phyloP scores from a whole-genome alignment of 2,888 invertebrate species.

The Melipona beecheii region DNA sequence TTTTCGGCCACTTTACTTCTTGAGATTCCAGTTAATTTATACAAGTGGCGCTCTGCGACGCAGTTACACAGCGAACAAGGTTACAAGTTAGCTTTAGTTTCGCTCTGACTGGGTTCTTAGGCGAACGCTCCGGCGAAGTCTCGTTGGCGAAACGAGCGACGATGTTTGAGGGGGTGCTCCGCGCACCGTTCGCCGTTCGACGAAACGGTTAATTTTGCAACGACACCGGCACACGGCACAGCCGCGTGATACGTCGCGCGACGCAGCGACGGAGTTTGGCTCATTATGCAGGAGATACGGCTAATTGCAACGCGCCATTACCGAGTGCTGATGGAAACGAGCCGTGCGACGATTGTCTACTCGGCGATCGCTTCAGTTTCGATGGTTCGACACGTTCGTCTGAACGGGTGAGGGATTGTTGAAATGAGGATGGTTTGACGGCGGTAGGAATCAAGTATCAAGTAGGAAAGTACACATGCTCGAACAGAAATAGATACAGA shows the following conservation, averaged over 20 bases:
- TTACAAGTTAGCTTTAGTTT: conserved; percentile 75
- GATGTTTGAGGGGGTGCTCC: neutral
- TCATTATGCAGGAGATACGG: conserved; percentile 53
- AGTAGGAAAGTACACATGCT: too few relatives aligned
- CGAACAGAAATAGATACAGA: too few relatives aligned
- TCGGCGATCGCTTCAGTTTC: conserved; percentile 14
- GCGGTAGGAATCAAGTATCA: too few relatives aligned
- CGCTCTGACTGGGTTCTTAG: conserved; percentile 69
- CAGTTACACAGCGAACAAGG: conserved; percentile 79
- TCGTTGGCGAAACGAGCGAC: neutral
- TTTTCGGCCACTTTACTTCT: conserved; percentile 80
- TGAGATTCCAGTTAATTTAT: conserved; percentile 83
- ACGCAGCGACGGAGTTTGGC: conserved; percentile 33
- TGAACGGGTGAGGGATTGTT: neutral
- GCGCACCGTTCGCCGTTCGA: conserved; percentile 15
- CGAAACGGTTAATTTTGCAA: conserved; percentile 49
- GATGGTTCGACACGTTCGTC: conserved; percentile 4
- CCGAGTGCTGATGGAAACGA: conserved; percentile 19
- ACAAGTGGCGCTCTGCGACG: conserved; percentile 77
- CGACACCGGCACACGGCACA: neutral
- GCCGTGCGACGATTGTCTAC: conserved; percentile 22
- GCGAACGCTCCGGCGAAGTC: conserved; percentile 35
- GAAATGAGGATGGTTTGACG: neutral
- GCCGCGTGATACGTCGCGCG: conserved; percentile 12
- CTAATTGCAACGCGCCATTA: conserved; percentile 38